Base-by-base conservation (phyloP, 2,113 vertebrate genomes). In the Larimichthys polyactis region DNA sequence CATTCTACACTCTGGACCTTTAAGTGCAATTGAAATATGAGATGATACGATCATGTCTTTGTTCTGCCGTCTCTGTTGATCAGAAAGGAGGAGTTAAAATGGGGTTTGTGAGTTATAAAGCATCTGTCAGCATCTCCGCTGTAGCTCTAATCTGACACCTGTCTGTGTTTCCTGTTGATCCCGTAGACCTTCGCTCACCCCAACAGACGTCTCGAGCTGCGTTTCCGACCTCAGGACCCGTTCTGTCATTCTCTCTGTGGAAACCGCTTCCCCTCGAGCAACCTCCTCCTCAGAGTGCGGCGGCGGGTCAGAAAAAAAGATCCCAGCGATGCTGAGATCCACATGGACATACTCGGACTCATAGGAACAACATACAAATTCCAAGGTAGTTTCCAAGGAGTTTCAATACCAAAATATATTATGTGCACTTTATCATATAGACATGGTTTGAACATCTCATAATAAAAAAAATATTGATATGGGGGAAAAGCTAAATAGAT, bases 331-430 rank as follows among this genome's bases (percentile, higher is more conserved):
- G 82, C 44, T 16, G 90, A 86, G 0, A 94, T 97, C 14, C 85
- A 94, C 58, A 96, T 98, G 92, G 97, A 99, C 49, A 88, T 97
- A 4, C 87, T 98, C 0, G 98, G 98, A 43, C 82, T 95, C 36
- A 95, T 99, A 65, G 94, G 95, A 44, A 99, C 97, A 0, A 94
- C 98, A 3, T 99, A 99, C 89, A 99, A 97, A 87, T 99, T 99
- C 82, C 98, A 99, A 95, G 98, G 98, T 98, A 75, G n/a, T n/a
- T n/a, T n/a, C n/a, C n/a, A n/a, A n/a, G 32, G 22, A 71, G 24
- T 36, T 52, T 57, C 9, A 55, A 22, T 22, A 5, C n/a, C 51
- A 3, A 22, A 22, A 1, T 17, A 11, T 14, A 5, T 24, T 24
- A 4, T 8, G 55, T 5, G 9, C 8, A 40, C 36, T 40, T 14